These are phyloP conservation scores for Diadumene lineata DNA, from an alignment of 92 coral and sea anemone species.

Conservation along the genomic window DNA sequence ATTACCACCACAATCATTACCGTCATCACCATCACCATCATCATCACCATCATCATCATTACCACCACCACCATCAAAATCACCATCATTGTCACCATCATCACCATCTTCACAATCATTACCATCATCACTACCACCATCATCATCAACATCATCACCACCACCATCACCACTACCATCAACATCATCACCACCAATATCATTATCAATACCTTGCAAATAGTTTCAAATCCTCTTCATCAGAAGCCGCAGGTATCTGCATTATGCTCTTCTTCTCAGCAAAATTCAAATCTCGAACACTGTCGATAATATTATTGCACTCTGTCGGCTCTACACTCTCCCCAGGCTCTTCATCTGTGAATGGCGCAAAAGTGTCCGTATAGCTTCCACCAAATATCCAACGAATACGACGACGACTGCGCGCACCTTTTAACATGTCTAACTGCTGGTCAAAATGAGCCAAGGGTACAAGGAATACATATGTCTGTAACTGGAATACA, in stretches of 20 bases:
- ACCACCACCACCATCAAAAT: background rate
- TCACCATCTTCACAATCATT: background rate
- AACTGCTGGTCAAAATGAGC: conserved; percentile 59
- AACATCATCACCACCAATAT: background rate
- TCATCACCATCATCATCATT: background rate
- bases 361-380: conserved; percentile 48
- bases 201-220: conserved; percentile 68
- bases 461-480: conserved; percentile 78
- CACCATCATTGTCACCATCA: background rate
- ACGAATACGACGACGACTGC: conserved; percentile 64
- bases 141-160: background rate
- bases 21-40: background rate
- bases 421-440: conserved; percentile 31
- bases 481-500: conserved; percentile 77
- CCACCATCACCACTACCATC: background rate
- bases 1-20: background rate
- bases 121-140: background rate
- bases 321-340: conserved; percentile 44
- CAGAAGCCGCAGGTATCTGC: conserved; percentile 65
- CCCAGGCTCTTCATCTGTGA: conserved; percentile 32
- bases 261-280: conserved; percentile 71
- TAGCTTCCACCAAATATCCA: conserved; percentile 83
- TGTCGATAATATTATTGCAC: conserved; percentile 14
- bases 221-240: conserved; percentile 82
- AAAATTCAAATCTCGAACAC: conserved; percentile 56